A percentile compares a stretch with the other conserved stretches of the same genome.
Evolutionary conservation across 1,140 invertebrate genomes (phyloP).

Genomic region (Drosophila leontia): DNA sequence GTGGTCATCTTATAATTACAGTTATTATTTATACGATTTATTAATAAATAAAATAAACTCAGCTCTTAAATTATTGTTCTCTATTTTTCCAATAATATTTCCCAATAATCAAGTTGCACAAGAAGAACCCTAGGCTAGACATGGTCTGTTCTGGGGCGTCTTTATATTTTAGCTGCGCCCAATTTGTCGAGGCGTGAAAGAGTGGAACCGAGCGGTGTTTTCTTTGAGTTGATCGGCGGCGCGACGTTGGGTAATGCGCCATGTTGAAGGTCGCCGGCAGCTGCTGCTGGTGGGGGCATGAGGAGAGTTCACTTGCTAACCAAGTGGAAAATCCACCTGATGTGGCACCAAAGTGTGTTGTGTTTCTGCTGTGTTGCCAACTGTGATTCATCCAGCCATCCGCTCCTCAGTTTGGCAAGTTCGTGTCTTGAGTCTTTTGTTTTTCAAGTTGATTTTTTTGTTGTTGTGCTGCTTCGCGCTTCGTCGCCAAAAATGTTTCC

Average conservation of each 20-base stretch:
- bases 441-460: constrained; percentile 40
- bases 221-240: constrained; percentile 19
- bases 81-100: not conserved
- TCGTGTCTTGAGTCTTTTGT: constrained; percentile 77
- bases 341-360: constrained; percentile 33
- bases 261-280: constrained; percentile 42
- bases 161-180: constrained; percentile 53
- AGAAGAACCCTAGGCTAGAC: constrained; percentile 25
- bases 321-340: constrained; percentile 54
- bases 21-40: not conserved
- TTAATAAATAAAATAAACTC: not conserved
- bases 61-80: not conserved
- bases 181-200: constrained; percentile 75
- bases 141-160: constrained; percentile 10
- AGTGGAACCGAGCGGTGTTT: constrained; percentile 31
- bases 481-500: constrained; percentile 65
- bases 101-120: constrained; percentile 23
- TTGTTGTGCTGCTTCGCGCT: constrained; percentile 35
- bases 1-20: no score
- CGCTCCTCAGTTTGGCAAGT: constrained; percentile 46
- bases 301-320: constrained; percentile 22
- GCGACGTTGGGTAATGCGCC: constrained; percentile 40
- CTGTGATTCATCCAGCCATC: constrained; percentile 48
- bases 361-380: constrained; percentile 8
- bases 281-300: constrained; percentile 12